Evolutionary conservation across 2,797 vertebrate genomes (phyloP).

Genomic region (Mycteria americana): DNA sequence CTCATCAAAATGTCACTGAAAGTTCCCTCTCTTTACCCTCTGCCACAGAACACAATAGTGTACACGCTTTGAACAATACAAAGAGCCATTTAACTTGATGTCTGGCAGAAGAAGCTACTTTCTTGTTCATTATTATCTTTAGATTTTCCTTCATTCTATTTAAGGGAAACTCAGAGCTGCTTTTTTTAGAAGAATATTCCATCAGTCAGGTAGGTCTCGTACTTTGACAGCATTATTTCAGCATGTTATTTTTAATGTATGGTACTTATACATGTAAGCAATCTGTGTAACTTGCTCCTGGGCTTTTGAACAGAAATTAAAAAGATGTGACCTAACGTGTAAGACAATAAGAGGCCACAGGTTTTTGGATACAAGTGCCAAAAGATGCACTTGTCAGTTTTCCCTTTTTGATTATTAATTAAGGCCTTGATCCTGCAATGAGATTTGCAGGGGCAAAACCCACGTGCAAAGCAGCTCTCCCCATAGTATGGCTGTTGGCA

Average conservation of each 20-base stretch:
- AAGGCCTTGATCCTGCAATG: neutral
- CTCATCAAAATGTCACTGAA: slow-evolving; percentile 47
- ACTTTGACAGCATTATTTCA: neutral
- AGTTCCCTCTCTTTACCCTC: slow-evolving; percentile 57
- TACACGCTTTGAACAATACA: slow-evolving; percentile 33
- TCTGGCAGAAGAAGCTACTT: slow-evolving; percentile 38
- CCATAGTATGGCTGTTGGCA: neutral
- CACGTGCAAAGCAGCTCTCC: neutral
- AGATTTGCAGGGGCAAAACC: neutral
- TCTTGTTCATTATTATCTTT: slow-evolving; percentile 18
- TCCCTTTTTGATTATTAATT: neutral
- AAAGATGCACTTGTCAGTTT: neutral
- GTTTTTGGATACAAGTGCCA: neutral
- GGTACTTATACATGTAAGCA: neutral
- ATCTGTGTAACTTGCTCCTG: neutral
- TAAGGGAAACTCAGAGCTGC: neutral
- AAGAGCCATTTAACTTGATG: slow-evolving; percentile 54
- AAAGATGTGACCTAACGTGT: neutral
- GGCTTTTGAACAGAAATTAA: neutral
- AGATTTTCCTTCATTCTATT: slow-evolving; percentile 31
- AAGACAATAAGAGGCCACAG: neutral
- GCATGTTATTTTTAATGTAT: neutral
- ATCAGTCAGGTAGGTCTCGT: neutral
- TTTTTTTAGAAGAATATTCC: neutral
- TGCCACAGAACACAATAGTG: slow-evolving; percentile 49